Base-by-base conservation (phyloP, 2,888 invertebrate species). In the Drosophila paranaensis region DNA sequence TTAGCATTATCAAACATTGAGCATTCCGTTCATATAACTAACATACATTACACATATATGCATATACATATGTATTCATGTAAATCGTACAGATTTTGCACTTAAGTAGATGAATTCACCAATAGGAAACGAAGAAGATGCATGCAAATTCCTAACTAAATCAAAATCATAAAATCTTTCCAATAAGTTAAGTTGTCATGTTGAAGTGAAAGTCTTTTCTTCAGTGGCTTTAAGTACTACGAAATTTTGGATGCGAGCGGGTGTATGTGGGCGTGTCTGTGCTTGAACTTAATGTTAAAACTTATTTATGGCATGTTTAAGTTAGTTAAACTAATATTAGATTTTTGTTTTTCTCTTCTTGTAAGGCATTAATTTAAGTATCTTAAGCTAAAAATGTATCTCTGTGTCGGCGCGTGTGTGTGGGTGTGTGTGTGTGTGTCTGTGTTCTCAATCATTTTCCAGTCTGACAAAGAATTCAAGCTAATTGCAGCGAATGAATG, bases 281-380 rank as follows among this genome's bases (percentile, higher is more conserved):
- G 48, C 20, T 60, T 43, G 60, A 81, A 75, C 80, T 82, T 86
- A 82, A 84, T 65, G 55, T 55, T 72, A 54, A 58, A 81, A 85
- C 85, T 84, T 85, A 85, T 84, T 79, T 86, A 85, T 85, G 85
- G 85, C 85, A 85, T 85, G 85, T 85, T 82, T 84, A 81, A 86
- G 87, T 86, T 86, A 84, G 82, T 85, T 86, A 84, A 82, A 86
- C 86, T 84, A 83, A 65, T 70, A 61, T 77, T 54, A 58, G 57
- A 9, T 54, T 57, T 13, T 53, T 55, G n/a, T 43, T 20, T 53
- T 50, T 50, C 30, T 50, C 54, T 40, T 27, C 40, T 14, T 58
- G 40, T 58, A 83, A 86, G 76, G 84, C 84, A 86, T 86, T 85
- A 85, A 85, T 85, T 85, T 83, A 81, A 82, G 72, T 71, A 60